Evolutionary conservation across 1,140 invertebrate species (phyloP).

Genomic region (Gryllus bimaculatus): DNA sequence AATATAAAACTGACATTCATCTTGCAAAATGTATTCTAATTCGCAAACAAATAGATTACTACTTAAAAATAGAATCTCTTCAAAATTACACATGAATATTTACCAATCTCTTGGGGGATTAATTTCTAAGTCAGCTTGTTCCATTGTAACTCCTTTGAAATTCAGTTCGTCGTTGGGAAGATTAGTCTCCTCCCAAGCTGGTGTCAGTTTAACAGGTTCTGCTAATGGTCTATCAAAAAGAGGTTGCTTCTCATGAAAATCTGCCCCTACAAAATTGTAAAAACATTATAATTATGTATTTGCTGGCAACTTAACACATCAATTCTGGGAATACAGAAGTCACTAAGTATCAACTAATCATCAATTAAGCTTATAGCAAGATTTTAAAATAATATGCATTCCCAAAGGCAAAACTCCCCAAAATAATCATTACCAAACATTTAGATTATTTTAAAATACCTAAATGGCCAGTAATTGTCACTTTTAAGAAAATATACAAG

Average conservation of each 20-base stretch:
- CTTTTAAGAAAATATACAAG: too few relatives aligned
- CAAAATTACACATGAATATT: neutral
- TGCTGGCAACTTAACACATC: neutral
- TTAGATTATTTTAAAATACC: neutral
- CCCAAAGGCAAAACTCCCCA: neutral
- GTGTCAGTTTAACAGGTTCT: conserved; percentile 71
- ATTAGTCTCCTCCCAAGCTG: conserved; percentile 76
- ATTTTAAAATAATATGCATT: conserved; percentile 28
- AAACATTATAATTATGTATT: neutral
- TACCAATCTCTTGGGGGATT: conserved; percentile 65
- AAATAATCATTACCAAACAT: neutral
- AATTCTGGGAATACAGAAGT: neutral
- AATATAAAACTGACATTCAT: too few relatives aligned
- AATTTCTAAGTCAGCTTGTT: conserved; percentile 55
- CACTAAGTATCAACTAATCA: conserved; percentile 25
- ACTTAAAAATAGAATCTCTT: neutral
- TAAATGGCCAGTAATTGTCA: too few relatives aligned
- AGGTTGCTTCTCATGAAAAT: conserved; percentile 28
- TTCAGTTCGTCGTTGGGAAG: conserved; percentile 75
- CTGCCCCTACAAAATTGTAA: conserved; percentile 31
- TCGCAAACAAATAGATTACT: neutral
- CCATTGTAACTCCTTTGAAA: conserved; percentile 69
- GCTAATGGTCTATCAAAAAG: conserved; percentile 33
- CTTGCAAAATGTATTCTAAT: too few relatives aligned
- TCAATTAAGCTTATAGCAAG: conserved; percentile 20